Conservation (phyloP, 2,888 invertebrate species). For the Drosophila ustulata region DNA sequence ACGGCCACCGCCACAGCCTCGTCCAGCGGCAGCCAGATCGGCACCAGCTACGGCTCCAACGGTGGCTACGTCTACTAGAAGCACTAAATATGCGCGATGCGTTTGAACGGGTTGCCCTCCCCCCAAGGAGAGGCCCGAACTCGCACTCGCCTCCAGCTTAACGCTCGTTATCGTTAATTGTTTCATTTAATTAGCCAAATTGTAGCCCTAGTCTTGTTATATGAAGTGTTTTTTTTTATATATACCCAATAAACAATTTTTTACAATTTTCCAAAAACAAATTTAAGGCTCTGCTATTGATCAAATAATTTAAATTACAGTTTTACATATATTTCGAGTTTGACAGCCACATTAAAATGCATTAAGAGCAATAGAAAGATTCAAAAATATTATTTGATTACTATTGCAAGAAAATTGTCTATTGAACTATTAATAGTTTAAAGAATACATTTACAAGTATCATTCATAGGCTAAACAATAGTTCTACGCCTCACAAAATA, state of each 20-base stretch:
- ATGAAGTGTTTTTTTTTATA: constrained; percentile 38
- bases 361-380: too few species aligned
- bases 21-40: constrained; percentile 36
- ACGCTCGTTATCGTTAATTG: constrained; percentile 28
- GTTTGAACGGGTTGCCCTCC: constrained; percentile 46
- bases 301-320: too few species aligned
- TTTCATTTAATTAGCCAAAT: constrained; percentile 60
- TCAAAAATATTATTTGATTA: too few species aligned
- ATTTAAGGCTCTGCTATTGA: neutral
- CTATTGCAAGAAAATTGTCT: too few species aligned
- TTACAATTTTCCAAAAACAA: neutral
- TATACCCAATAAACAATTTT: constrained; percentile 38
- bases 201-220: constrained; percentile 53
- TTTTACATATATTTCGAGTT: too few species aligned
- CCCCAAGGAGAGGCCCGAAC: constrained; percentile 38
- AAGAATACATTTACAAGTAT: too few species aligned
- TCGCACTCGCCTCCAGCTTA: constrained; percentile 59
- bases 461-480: too few species aligned
- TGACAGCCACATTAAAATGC: too few species aligned
- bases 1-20: constrained; percentile 4
- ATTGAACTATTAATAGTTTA: too few species aligned
- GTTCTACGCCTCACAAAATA: too few species aligned
- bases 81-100: constrained; percentile 33
- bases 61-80: constrained; percentile 75
- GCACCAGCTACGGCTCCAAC: constrained; percentile 71